Conservation (phyloP, 1,140 invertebrate species). For the Teleogryllus occipitalis region DNA sequence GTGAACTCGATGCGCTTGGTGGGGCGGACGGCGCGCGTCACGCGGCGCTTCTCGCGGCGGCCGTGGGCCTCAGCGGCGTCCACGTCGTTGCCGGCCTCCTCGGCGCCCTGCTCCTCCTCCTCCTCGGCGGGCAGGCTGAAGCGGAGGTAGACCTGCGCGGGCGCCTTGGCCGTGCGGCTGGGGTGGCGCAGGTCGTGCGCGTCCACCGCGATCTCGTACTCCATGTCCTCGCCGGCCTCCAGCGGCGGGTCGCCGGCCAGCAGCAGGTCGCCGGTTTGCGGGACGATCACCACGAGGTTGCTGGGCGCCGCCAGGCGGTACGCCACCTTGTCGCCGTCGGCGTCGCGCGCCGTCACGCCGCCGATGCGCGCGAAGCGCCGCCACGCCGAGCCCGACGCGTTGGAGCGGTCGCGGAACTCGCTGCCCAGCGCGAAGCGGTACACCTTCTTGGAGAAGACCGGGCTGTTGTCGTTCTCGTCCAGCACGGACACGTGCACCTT, state of each 20-base stretch:
- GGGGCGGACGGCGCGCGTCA: conserved; percentile 78
- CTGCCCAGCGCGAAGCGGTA: conserved; percentile 66
- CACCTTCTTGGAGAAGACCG: conserved; percentile 63
- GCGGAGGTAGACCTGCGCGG: conserved; percentile 65
- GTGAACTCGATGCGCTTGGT: conserved; percentile 88
- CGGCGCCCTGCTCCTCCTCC: conserved; percentile 35
- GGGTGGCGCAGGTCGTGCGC: conserved; percentile 74
- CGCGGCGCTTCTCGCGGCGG: conserved; percentile 56
- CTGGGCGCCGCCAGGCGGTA: conserved; percentile 71
- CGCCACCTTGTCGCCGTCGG: conserved; percentile 77
- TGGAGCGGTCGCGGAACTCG: conserved; percentile 15
- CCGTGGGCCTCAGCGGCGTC: conserved; percentile 45
- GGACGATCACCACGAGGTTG: conserved; percentile 75
- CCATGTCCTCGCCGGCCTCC: conserved; percentile 46
- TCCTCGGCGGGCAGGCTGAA: conserved; percentile 55
- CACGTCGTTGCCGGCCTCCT: conserved; percentile 29
- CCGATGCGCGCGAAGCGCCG: conserved; percentile 71
- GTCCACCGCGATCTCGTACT: conserved; percentile 60
- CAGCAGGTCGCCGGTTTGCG: conserved; percentile 82
- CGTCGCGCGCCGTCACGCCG: conserved; percentile 70
- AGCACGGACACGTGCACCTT: conserved; percentile 60
- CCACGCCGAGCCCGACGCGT: conserved; percentile 43
- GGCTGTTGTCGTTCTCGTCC: conserved; percentile 87
- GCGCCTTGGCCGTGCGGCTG: conserved; percentile 52
- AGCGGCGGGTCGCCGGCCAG: conserved; percentile 59